Evolutionary conservation across 2,888 invertebrate species (phyloP).

Genomic region (Cordilura impudica): DNA sequence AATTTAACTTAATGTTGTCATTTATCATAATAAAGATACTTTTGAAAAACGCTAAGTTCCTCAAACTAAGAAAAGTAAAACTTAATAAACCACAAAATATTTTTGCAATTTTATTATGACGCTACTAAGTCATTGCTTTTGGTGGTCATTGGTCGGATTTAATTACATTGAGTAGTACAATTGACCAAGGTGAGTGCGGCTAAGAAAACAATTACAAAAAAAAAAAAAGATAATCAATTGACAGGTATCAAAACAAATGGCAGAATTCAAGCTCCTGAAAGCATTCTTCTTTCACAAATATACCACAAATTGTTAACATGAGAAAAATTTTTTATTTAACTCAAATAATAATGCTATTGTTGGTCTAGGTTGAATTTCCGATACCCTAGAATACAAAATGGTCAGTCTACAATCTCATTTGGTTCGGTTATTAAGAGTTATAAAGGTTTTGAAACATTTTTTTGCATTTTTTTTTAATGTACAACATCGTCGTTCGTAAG

Average conservation of each 20-base stretch:
- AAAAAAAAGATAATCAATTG: neutral
- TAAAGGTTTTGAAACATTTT: no score
- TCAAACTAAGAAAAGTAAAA: slow-evolving; percentile 1
- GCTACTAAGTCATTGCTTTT: slow-evolving; percentile 21
- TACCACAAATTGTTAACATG: slow-evolving; percentile 47
- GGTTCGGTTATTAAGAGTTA: no score
- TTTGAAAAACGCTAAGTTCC: no score
- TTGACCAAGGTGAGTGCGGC: neutral
- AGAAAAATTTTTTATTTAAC: slow-evolving; percentile 16
- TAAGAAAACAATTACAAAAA: neutral
- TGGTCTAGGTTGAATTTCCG: no score
- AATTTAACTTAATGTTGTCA: no score
- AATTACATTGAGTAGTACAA: neutral
- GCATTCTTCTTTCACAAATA: neutral
- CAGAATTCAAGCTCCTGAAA: slow-evolving; percentile 17
- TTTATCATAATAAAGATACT: no score
- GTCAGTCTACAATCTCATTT: no score
- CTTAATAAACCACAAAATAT: slow-evolving; percentile 36
- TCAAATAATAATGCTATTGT: neutral
- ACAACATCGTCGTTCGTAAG: no score
- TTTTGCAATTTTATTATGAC: neutral
- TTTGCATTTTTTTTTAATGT: no score
- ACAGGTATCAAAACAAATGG: slow-evolving; percentile 11
- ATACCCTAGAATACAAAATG: no score
- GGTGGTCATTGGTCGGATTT: slow-evolving; percentile 9